Evolutionary conservation across 2,113 vertebrate species (phyloP).

Genomic region (Otus sunia): DNA sequence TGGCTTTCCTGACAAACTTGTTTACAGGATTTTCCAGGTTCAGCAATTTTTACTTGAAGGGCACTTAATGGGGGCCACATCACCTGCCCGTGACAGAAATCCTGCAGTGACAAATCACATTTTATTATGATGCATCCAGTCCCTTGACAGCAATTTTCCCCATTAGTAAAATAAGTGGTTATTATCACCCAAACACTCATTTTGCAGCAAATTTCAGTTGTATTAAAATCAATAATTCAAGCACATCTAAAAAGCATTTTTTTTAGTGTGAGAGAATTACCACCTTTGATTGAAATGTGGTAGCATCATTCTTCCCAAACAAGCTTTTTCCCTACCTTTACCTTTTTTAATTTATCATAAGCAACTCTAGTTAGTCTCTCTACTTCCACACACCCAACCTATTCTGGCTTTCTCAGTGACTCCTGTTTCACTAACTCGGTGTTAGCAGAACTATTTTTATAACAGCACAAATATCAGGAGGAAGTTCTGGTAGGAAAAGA

Average conservation of each 20-base stretch:
- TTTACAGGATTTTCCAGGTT: slow-evolving; percentile 90
- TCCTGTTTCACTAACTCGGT: background rate
- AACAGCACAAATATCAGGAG: background rate
- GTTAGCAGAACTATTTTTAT: background rate
- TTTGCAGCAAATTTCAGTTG: background rate
- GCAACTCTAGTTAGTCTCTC: background rate
- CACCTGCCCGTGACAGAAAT: slow-evolving; percentile 98
- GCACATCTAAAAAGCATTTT: background rate
- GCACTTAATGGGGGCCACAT: slow-evolving; percentile 96
- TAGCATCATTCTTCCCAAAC: background rate
- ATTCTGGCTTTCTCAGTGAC: background rate
- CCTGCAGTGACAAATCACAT: slow-evolving; percentile 72
- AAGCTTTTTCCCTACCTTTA: background rate
- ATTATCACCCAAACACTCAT: background rate
- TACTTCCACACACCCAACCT: background rate
- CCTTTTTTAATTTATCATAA: background rate
- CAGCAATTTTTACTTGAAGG: slow-evolving; percentile 90
- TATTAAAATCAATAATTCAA: background rate
- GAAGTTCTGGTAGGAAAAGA: background rate
- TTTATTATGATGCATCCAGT: background rate
- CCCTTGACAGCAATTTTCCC: background rate
- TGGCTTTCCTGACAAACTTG: slow-evolving; percentile 97
- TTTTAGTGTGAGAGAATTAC: background rate
- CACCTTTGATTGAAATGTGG: background rate
- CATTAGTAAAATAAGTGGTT: background rate